Base-by-base conservation (phyloP, 2,888 invertebrate genomes). In the Lasioglossum malachurum region DNA sequence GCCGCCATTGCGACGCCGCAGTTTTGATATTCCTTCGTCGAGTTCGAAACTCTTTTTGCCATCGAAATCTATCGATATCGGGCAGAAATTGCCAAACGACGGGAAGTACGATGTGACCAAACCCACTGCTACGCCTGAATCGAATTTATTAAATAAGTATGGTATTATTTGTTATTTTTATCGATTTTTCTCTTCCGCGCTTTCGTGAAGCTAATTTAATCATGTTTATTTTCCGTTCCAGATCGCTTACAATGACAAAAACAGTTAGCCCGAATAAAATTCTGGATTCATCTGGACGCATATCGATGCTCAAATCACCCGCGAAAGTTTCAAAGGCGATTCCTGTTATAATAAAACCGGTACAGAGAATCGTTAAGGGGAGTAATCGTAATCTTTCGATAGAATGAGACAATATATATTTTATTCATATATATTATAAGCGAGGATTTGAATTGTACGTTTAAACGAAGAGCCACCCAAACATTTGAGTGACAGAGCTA, bases 301-400 rank as follows among this genome's bases (percentile, higher is more conserved):
- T 38, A 5, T 78, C 80, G 49, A 75, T 80, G 77, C n/a, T 84
- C 4, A 86, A 86, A 49, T 78, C 73, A 53, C 82, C 86, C 1
- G 57, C 84, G 12, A 84, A 81, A 76, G 44, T 86, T 19, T 76
- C 69, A 4, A 84, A 87, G 53, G 3, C 76, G 38, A 78, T 67
- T 78, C 78, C 85, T 4, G 38, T 72, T 10, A 87, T 76, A 41
- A 5, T 49, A 27, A 87, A 75, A 23, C 19, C 86, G 27, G 10
- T 41, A 16, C 80, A 86, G 16, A 1, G 60, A 41, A 74, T 79
- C 0, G 27, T n/a, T 19, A 74, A 67, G 4, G 77, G 79, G 7
- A 82, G 44, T n/a, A n/a, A n/a, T 69, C 0, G 23, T 35, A 75
- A 53, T 23, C 3, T 79, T 23, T 67, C 72, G 46, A 81, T 82